Conservation (phyloP, 2,797 vertebrate genomes). For the Darevskia mixta region DNA sequence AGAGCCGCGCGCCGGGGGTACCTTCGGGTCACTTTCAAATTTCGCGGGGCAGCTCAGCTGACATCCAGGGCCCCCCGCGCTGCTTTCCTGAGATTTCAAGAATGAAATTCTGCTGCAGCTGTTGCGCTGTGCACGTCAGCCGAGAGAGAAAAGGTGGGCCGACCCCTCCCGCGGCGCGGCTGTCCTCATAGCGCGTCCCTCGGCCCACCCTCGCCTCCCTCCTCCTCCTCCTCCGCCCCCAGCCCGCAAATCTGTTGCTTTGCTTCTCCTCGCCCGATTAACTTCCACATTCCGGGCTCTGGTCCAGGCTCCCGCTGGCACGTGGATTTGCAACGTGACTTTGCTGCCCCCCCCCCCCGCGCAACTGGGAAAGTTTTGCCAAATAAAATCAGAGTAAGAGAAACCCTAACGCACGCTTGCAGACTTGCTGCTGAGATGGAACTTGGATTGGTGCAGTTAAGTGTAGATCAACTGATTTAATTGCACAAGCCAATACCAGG, state of each 20-base stretch:
- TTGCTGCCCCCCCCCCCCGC: no score
- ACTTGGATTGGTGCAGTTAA: background rate
- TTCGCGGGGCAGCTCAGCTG: background rate
- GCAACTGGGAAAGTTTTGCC: background rate
- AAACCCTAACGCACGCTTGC: no score
- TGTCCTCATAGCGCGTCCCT: background rate
- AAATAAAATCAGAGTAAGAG: background rate
- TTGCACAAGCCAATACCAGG: no score
- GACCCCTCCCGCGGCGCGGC: background rate
- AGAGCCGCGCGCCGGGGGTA: rapidly evolving
- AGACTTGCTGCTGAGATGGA: no score
- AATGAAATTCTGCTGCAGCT: background rate
- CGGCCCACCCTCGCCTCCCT: background rate
- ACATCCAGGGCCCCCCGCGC: background rate
- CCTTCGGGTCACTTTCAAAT: background rate
- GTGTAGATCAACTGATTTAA: no score
- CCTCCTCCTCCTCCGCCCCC: background rate
- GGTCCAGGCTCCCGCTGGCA: background rate
- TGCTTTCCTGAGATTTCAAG: background rate
- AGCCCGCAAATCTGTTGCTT: background rate
- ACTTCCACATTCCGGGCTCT: constrained; percentile 9
- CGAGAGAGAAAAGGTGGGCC: background rate
- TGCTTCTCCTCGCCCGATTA: background rate
- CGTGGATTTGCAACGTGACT: constrained; percentile 27
- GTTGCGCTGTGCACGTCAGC: no score